phyloP scores from a whole-genome alignment of 2,113 vertebrate genomes.

The Fukomys damarensis region DNA sequence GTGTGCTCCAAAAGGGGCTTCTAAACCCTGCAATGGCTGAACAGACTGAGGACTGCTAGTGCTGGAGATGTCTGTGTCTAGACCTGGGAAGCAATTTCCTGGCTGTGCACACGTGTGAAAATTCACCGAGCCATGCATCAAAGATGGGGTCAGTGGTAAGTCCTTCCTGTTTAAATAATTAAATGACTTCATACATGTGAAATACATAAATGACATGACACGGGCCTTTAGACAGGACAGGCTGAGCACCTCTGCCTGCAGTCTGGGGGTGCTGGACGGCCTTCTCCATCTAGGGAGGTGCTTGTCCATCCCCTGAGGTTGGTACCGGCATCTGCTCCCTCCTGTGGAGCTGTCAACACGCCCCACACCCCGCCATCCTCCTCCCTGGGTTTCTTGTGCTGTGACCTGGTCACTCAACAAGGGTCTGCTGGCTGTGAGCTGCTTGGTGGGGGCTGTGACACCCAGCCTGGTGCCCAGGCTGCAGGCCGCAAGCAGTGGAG shows the following conservation, averaged over 20 bases:
- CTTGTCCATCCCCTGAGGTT: background rate
- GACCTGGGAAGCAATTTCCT: rapidly evolving
- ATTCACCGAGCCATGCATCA: no score
- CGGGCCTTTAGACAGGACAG: background rate
- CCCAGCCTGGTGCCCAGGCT: rapidly evolving
- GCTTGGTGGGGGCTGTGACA: background rate
- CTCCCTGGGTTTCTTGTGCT: background rate
- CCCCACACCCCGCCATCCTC: background rate
- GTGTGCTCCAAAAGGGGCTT: no score
- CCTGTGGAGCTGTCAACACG: rapidly evolving
- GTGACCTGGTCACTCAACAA: background rate
- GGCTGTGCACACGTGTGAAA: rapidly evolving
- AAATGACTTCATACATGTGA: background rate
- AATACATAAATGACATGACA: background rate
- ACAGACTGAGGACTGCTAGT: background rate
- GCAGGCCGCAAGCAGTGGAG: background rate
- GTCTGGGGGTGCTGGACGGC: background rate
- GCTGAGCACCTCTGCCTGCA: background rate
- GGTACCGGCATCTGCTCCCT: background rate
- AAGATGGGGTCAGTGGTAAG: background rate
- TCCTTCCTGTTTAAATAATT: background rate
- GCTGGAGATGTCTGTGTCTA: background rate
- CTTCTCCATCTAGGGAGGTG: background rate
- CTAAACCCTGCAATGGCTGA: background rate
- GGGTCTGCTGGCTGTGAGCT: background rate